Conservation (phyloP, 2,113 vertebrate species). For the Myiozetetes cayanensis region DNA sequence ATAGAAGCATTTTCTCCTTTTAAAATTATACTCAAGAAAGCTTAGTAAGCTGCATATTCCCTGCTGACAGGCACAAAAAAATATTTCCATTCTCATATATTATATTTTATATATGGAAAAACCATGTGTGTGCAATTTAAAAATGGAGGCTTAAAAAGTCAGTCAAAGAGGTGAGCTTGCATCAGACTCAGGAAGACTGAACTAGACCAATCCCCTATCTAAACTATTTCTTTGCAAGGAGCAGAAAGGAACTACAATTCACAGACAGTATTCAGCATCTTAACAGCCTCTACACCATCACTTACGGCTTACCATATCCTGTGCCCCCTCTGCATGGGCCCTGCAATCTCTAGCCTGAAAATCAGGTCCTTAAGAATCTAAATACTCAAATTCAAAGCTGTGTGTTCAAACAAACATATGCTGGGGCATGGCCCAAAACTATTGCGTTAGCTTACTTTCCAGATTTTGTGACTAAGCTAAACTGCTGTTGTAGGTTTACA, state of each 20-base stretch:
- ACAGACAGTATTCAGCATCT: background rate
- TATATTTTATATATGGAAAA: background rate
- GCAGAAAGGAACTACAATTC: background rate
- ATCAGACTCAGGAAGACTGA: background rate
- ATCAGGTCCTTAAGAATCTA: background rate
- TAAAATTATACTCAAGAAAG: conserved; percentile 50
- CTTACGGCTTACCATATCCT: accelerated
- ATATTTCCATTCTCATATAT: background rate
- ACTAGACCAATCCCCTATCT: background rate
- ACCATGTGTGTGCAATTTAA: background rate
- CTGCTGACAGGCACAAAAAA: conserved; percentile 49
- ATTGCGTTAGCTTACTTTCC: background rate
- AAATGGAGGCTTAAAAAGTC: background rate
- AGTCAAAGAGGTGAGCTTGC: background rate
- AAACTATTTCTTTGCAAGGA: background rate
- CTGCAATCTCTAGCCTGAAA: background rate
- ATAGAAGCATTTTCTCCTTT: conserved; percentile 41
- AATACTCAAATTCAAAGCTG: background rate
- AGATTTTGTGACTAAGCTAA: background rate
- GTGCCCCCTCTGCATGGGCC: background rate
- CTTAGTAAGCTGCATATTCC: conserved; percentile 47
- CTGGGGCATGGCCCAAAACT: background rate
- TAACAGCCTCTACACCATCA: background rate
- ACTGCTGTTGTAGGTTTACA: background rate
- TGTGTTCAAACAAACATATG: background rate